phyloP scores from a whole-genome alignment of 1,140 invertebrate species.

The Polypedilum vanderplanki region DNA sequence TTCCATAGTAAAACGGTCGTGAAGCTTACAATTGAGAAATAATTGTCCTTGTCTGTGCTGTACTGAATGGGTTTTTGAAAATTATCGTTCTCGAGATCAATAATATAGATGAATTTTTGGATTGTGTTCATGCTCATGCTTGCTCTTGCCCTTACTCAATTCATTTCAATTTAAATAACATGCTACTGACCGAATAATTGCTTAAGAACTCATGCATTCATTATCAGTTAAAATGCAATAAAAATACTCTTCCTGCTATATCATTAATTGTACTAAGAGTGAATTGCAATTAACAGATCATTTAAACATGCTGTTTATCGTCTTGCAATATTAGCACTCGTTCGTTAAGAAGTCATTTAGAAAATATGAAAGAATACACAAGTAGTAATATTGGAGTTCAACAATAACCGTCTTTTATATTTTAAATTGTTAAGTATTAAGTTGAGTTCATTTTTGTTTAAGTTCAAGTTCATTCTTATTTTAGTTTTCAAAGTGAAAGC shows the following conservation, averaged over 20 bases:
- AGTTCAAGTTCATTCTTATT: no score
- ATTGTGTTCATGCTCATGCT: background rate
- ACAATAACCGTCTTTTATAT: no score
- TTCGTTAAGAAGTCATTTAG: no score
- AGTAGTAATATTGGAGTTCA: no score
- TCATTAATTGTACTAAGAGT: background rate
- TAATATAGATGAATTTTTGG: background rate
- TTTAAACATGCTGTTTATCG: slow-evolving; percentile 1
- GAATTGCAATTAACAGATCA: background rate
- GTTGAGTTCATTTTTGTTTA: no score
- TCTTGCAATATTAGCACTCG: no score
- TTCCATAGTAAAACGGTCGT: background rate
- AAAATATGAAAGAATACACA: no score
- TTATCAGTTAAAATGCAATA: background rate
- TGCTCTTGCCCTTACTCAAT: background rate
- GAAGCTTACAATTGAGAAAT: background rate
- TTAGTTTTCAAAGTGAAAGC: no score
- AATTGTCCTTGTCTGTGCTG: background rate
- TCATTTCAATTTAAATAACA: background rate
- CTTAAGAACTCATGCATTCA: background rate
- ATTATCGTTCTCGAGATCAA: slow-evolving; percentile 18
- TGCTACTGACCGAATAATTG: background rate
- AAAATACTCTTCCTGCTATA: slow-evolving; percentile 2
- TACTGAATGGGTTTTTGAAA: background rate
- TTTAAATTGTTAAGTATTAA: no score